These are phyloP conservation scores for Paralichthys olivaceus DNA, from an alignment of 2,113 vertebrate species.

Conservation along the genomic window DNA sequence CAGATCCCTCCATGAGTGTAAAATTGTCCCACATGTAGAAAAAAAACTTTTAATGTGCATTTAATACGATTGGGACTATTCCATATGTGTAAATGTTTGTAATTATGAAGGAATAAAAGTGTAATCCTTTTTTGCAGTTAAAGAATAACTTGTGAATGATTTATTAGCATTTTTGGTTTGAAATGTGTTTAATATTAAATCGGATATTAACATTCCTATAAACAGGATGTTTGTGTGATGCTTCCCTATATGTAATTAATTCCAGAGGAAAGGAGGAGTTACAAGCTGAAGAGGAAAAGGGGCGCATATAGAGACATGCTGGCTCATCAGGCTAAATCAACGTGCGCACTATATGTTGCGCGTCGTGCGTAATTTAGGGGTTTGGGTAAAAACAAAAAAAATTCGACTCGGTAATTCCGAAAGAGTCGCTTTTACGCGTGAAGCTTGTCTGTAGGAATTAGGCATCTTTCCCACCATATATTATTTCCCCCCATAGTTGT, in stretches of 20 bases:
- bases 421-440: constrained; percentile 57
- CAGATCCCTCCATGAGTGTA: constrained; percentile 6
- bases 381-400: constrained; percentile 54
- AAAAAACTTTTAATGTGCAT: background rate
- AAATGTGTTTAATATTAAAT: background rate
- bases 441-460: constrained; percentile 72
- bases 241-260: constrained; percentile 42
- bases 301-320: constrained; percentile 13
- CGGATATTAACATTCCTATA: background rate
- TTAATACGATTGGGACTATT: background rate
- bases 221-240: constrained; percentile 23
- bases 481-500: constrained; percentile 77
- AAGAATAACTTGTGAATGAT: background rate
- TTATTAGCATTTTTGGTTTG: background rate
- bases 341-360: constrained; percentile 39
- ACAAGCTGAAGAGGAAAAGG: constrained; percentile 27
- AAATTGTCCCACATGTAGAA: constrained; percentile 3
- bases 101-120: background rate
- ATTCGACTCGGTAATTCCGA: constrained; percentile 49
- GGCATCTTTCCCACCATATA: constrained; percentile 81
- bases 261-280: constrained; percentile 39
- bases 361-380: constrained; percentile 68
- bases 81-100: background rate
- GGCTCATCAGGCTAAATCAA: constrained; percentile 51
- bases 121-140: background rate